These are phyloP conservation scores for Electrona antarctica DNA, from an alignment of 2,113 vertebrate species.

Conservation along the genomic window DNA sequence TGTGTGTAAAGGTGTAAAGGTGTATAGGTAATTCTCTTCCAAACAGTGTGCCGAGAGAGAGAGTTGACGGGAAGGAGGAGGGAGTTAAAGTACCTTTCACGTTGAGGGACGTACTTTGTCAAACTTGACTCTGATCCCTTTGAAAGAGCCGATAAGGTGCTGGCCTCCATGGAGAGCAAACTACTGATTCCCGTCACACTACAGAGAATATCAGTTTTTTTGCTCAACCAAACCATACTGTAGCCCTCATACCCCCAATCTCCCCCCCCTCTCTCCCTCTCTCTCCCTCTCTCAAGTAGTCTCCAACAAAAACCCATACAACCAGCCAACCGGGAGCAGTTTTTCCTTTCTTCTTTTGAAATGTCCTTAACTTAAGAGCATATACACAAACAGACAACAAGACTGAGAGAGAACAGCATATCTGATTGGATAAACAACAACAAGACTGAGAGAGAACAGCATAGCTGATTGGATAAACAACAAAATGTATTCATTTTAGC, in stretches of 20 bases:
- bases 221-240: neutral
- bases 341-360: constrained; percentile 9
- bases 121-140: neutral
- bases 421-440: neutral
- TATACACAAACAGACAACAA: constrained; percentile 41
- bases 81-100: neutral
- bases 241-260: neutral
- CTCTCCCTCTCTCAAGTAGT: constrained; percentile 27
- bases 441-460: constrained; percentile 17
- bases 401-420: constrained; percentile 22
- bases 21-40: constrained; percentile 54
- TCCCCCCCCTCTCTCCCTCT: neutral
- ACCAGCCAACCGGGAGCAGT: constrained; percentile 32
- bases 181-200: too few relatives aligned
- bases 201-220: neutral
- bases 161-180: too few relatives aligned
- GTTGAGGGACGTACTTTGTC: neutral
- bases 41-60: constrained; percentile 29
- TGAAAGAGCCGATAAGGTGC: neutral
- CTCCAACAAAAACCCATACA: constrained; percentile 27
- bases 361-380: constrained; percentile 36
- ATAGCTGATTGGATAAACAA: constrained; percentile 4
- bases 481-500: constrained; percentile 17
- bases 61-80: neutral
- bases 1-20: too few relatives aligned